These are phyloP conservation scores for Bubalus kerabau DNA, from an alignment of 2,113 vertebrate genomes.

Conservation along the genomic window DNA sequence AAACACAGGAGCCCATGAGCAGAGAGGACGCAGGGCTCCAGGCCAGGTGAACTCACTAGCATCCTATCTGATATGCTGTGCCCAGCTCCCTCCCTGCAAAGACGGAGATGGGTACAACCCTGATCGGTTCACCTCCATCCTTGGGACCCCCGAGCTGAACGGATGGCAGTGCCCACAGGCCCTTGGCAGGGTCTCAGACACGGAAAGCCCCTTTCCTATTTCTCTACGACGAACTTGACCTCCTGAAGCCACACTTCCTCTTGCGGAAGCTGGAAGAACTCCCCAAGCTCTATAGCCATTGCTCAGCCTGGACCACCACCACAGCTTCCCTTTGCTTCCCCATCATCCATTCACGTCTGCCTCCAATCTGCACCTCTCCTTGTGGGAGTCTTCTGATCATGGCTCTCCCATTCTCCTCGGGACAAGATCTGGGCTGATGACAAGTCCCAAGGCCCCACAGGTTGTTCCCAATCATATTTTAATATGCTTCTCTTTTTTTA, in stretches of 20 bases:
- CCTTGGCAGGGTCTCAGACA: too few species aligned
- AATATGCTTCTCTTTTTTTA: background rate
- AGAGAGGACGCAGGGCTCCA: fast-evolving
- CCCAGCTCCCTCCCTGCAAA: background rate
- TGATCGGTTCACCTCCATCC: background rate
- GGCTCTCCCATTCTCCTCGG: background rate
- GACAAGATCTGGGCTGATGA: fast-evolving
- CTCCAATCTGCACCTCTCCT: background rate
- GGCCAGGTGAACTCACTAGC: background rate
- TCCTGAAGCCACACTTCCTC: background rate
- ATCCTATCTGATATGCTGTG: fast-evolving
- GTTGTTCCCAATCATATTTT: background rate
- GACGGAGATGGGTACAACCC: fast-evolving
- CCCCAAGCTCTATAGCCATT: fast-evolving
- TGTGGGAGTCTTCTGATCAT: fast-evolving
- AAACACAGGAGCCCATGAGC: background rate
- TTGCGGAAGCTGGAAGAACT: fast-evolving
- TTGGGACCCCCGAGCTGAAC: fast-evolving
- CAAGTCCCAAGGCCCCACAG: background rate
- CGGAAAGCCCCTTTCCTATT: fast-evolving
- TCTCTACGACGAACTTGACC: fast-evolving
- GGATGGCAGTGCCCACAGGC: fast-evolving
- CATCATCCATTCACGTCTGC: fast-evolving
- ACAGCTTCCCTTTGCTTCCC: fast-evolving
- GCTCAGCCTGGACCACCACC: too few species aligned